Percentiles rank a stretch among this genome's conserved stretches.
Conservation (phyloP, 1,140 invertebrate genomes). For the Drosophila lowei region DNA sequence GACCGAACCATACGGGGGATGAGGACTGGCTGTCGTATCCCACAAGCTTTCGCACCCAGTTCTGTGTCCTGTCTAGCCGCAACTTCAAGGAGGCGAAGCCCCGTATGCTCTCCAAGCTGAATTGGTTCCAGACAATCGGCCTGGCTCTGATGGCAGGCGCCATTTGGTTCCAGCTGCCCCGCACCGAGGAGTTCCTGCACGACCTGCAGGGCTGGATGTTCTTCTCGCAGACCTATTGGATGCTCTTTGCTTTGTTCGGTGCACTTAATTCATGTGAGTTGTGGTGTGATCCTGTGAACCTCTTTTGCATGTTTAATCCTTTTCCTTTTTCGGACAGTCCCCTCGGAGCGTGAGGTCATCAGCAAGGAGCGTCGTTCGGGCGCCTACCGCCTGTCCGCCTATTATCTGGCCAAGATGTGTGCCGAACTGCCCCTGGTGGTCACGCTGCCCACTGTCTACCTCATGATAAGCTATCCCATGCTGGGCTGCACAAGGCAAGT, state of each 20-base stretch:
- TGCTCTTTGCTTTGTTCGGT: constrained; percentile 92
- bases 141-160: constrained; percentile 90
- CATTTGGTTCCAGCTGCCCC: constrained; percentile 91
- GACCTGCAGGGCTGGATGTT: constrained; percentile 95
- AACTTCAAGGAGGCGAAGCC: constrained; percentile 92
- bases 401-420: constrained; percentile 93
- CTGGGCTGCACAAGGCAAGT: constrained; percentile 84
- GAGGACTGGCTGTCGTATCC: constrained; percentile 87
- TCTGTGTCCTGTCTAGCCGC: constrained; percentile 88
- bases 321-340: constrained; percentile 85
- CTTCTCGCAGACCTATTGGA: constrained; percentile 94
- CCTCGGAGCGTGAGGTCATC: constrained; percentile 91
- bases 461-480: constrained; percentile 92
- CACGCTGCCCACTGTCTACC: constrained; percentile 91
- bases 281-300: not conserved
- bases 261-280: constrained; percentile 88
- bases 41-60: constrained; percentile 92
- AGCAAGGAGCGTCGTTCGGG: constrained; percentile 92
- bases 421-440: constrained; percentile 92
- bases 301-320: not conserved
- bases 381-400: constrained; percentile 92
- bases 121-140: constrained; percentile 91
- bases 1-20: constrained; percentile 56
- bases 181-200: constrained; percentile 89
- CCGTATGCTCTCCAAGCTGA: constrained; percentile 91